Percentiles rank a stretch among this genome's conserved stretches.
phyloP scores from a whole-genome alignment of 1,140 invertebrate species.

The Meteorus sp. region DNA sequence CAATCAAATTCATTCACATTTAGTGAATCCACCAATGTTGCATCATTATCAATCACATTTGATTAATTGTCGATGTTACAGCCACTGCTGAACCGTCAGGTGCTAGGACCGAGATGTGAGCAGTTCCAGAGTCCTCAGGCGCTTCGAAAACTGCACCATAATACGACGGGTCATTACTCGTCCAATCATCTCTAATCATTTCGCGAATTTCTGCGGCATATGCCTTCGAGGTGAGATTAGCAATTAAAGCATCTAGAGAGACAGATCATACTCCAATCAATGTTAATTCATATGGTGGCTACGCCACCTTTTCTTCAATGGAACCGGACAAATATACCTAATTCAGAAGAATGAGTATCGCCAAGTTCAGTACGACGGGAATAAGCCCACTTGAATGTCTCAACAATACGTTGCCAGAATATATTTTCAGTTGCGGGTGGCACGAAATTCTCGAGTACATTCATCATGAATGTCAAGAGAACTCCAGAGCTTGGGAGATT shows the following conservation, averaged over 20 bases:
- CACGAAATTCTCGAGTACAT: conserved; percentile 72
- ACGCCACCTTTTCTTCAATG: too few species aligned
- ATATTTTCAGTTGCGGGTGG: conserved; percentile 47
- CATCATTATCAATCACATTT: conserved; percentile 80
- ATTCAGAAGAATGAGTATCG: conserved; percentile 69
- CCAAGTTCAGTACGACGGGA: conserved; percentile 83
- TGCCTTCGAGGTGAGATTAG: conserved; percentile 67
- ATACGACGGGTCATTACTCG: conserved; percentile 67
- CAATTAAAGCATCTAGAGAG: conserved; percentile 60
- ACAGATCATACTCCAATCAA: too few species aligned
- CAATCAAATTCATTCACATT: too few species aligned
- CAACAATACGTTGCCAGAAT: conserved; percentile 80
- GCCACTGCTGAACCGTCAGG: conserved; percentile 85
- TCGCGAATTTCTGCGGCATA: conserved; percentile 66
- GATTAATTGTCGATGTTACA: conserved; percentile 87
- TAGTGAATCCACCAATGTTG: too few species aligned
- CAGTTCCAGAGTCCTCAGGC: conserved; percentile 75
- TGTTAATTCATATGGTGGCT: conserved; percentile 11
- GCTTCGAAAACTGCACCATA: conserved; percentile 68
- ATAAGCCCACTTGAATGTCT: conserved; percentile 94
- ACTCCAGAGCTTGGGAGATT: conserved; percentile 84
- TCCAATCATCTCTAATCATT: conserved; percentile 70
- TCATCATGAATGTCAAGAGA: conserved; percentile 82
- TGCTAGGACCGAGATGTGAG: conserved; percentile 82
- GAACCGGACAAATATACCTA: too few species aligned